Conservation (phyloP, 2,113 vertebrate species). For the Tinamus guttatus region DNA sequence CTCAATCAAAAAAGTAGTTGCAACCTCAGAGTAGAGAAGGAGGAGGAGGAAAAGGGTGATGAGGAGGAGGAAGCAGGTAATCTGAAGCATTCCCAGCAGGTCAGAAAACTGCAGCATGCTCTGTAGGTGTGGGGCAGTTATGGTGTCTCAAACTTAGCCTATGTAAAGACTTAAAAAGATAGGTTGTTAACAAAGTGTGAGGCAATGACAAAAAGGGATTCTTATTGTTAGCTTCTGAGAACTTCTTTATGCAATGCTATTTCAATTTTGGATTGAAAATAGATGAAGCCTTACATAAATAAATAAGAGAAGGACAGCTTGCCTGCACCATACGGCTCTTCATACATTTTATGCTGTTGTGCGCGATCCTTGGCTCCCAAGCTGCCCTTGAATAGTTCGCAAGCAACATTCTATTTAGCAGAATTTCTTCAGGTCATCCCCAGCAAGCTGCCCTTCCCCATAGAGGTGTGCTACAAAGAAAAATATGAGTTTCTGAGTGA, state of each 20-base stretch:
- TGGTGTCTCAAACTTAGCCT: background rate
- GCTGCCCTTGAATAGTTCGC: no score
- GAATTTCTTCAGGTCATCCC: background rate
- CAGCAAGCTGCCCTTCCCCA: background rate
- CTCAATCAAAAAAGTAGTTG: background rate
- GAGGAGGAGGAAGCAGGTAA: background rate
- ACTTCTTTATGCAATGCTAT: background rate
- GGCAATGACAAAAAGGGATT: background rate
- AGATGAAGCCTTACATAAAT: background rate
- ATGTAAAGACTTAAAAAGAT: background rate
- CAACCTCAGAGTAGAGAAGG: rapidly evolving
- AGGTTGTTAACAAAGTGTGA: background rate
- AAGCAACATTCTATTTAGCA: background rate
- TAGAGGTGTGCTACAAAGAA: background rate
- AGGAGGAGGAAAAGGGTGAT: background rate
- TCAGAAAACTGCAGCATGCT: background rate
- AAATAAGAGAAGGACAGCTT: background rate
- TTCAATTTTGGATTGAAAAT: background rate
- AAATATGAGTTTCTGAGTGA: background rate
- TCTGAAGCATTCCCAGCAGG: background rate
- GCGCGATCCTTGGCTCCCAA: background rate
- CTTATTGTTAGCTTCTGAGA: background rate
- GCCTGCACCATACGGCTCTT: rapidly evolving
- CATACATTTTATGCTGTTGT: background rate
- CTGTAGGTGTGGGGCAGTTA: background rate